These are phyloP conservation scores for Luperina testacea DNA, from an alignment of 2,888 invertebrate genomes.

Conservation along the genomic window DNA sequence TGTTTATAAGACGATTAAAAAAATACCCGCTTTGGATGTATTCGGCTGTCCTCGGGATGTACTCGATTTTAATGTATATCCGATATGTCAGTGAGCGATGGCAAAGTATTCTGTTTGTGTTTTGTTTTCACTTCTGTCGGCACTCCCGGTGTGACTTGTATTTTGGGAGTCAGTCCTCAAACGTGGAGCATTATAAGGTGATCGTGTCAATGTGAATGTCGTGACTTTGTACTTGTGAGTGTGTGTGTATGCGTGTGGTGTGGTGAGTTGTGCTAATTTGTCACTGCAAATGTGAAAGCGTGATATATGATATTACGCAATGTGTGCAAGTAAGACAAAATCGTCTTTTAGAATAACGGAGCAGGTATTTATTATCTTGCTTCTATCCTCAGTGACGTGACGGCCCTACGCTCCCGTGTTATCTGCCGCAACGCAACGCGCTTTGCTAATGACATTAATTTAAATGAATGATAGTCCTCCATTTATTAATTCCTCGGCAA, in stretches of 20 bases:
- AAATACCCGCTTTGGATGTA: too few species aligned
- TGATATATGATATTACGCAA: background rate
- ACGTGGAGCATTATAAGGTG: too few species aligned
- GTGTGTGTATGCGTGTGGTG: background rate
- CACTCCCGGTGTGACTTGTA: background rate
- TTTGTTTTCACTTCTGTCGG: too few species aligned
- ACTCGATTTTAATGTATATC: too few species aligned
- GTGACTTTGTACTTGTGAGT: background rate
- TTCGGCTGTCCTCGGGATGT: too few species aligned
- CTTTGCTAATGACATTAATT: conserved; percentile 63
- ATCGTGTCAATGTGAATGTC: background rate
- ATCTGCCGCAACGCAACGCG: conserved; percentile 56
- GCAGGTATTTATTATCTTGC: background rate
- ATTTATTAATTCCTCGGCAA: conserved; percentile 51
- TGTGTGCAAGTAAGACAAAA: background rate
- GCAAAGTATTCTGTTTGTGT: too few species aligned
- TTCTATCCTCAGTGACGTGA: background rate
- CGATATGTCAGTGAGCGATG: too few species aligned
- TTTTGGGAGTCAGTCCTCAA: background rate
- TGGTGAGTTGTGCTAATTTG: background rate
- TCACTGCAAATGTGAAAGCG: background rate
- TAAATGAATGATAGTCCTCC: conserved; percentile 54
- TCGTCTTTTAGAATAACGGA: background rate
- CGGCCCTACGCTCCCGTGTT: conserved; percentile 41
- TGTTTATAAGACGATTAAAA: too few species aligned